Evolutionary conservation across 2,888 invertebrate species (phyloP).

Genomic region (Tolmerus cingulatus): DNA sequence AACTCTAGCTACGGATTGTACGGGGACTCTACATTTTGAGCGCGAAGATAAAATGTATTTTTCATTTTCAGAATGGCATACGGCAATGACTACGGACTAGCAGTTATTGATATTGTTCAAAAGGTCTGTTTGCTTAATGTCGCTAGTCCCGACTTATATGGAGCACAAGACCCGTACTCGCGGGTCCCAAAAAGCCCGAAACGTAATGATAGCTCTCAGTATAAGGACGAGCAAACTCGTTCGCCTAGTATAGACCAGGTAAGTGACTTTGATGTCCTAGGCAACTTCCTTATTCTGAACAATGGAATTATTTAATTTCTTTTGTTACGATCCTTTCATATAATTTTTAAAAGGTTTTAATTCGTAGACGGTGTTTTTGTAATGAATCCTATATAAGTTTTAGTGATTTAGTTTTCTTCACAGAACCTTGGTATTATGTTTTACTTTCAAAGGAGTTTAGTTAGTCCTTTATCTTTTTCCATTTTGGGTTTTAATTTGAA

Average conservation of each 20-base stretch:
- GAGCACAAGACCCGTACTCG: conserved; percentile 86
- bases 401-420: conserved; percentile 2
- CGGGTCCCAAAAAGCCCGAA: conserved; percentile 81
- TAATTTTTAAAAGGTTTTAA: conserved; percentile 33
- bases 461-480: background rate
- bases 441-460: background rate
- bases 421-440: background rate
- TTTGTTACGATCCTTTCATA: background rate
- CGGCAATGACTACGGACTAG: conserved; percentile 95
- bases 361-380: conserved; percentile 12
- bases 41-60: background rate
- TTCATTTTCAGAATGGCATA: conserved; percentile 84
- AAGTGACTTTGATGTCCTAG: conserved; percentile 56
- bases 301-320: background rate
- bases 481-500: background rate
- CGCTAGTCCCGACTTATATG: conserved; percentile 91
- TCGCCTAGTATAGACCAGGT: conserved; percentile 93
- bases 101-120: conserved; percentile 93
- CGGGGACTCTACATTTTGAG: conserved; percentile 62
- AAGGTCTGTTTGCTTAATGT: conserved; percentile 88
- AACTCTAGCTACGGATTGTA: conserved; percentile 98
- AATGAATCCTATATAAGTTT: conserved; percentile 26
- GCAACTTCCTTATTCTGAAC: conserved; percentile 29
- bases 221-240: conserved; percentile 71
- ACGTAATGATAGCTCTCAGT: conserved; percentile 62